phyloP scores from a whole-genome alignment of 2,888 invertebrate genomes.

The Alviniconcha strummeri region DNA sequence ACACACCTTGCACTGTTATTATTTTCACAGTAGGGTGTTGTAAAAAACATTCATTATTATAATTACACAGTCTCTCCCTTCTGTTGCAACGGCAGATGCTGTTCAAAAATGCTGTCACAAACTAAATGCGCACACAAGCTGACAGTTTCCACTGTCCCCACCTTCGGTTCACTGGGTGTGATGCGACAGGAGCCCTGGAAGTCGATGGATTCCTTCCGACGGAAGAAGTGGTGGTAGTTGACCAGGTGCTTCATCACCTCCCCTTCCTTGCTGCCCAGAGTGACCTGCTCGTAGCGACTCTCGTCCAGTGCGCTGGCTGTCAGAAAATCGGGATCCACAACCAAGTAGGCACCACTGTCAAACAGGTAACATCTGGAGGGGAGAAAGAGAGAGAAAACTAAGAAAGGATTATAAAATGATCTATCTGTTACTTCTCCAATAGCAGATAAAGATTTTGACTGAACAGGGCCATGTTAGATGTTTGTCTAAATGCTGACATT shows the following conservation, averaged over 20 bases:
- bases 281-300: constrained; percentile 71
- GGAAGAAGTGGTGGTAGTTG: constrained; percentile 72
- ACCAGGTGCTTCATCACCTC: constrained; percentile 75
- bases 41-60: too few relatives aligned
- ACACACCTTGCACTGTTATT: too few relatives aligned
- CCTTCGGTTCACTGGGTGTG: constrained; percentile 71
- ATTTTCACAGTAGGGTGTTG: too few relatives aligned
- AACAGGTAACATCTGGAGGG: constrained; percentile 72
- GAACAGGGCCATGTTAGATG: too few relatives aligned
- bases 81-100: too few relatives aligned
- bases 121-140: background rate
- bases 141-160: constrained; percentile 35
- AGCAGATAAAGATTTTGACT: too few relatives aligned
- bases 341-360: constrained; percentile 71
- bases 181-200: constrained; percentile 74
- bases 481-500: too few relatives aligned
- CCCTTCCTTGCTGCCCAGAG: constrained; percentile 73
- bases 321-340: constrained; percentile 73
- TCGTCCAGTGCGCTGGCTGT: constrained; percentile 70
- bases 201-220: constrained; percentile 70
- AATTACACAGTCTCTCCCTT: too few relatives aligned
- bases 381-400: background rate
- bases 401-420: background rate
- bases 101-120: background rate
- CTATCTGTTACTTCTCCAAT: too few relatives aligned